A percentile compares a stretch with the other conserved stretches of the same genome.
phyloP scores from a whole-genome alignment of 2,888 invertebrate genomes.

The Netelia melanura region DNA sequence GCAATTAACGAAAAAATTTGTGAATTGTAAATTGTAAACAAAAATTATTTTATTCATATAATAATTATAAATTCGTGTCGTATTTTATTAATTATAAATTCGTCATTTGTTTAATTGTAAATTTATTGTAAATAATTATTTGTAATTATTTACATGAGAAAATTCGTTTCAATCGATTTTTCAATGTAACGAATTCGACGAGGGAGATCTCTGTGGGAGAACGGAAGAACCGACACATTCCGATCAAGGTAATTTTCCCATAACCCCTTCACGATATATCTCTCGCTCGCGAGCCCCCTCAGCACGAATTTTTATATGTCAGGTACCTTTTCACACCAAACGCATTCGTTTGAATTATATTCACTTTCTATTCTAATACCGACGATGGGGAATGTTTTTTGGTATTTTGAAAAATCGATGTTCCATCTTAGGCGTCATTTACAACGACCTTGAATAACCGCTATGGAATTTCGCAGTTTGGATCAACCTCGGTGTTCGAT shows the following conservation, averaged over 20 bases:
- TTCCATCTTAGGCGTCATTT: not conserved
- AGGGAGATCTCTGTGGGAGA: conserved; percentile 13
- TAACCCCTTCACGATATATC: conserved; percentile 55
- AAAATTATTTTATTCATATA: too few relatives aligned
- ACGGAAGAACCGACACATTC: conserved; percentile 60
- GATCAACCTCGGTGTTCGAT: not conserved
- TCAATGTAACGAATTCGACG: not conserved
- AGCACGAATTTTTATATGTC: conserved; percentile 61
- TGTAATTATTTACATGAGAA: not conserved
- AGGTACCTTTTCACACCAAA: conserved; percentile 41
- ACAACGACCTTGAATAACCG: not conserved
- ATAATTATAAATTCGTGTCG: not conserved
- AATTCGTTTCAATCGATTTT: conserved; percentile 22
- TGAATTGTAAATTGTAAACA: too few relatives aligned
- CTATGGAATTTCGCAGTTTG: not conserved
- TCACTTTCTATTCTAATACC: not conserved
- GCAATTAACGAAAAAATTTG: too few relatives aligned
- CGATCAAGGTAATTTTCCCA: conserved; percentile 70
- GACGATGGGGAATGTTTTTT: not conserved
- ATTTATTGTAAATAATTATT: not conserved
- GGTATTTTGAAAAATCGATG: not conserved
- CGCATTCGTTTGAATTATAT: not conserved
- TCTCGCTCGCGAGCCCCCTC: conserved; percentile 64
- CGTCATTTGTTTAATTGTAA: too few relatives aligned
- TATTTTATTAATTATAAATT: too few relatives aligned